Evolutionary conservation across 2,888 invertebrate genomes (phyloP).

Genomic region (Augiades crinisus): DNA sequence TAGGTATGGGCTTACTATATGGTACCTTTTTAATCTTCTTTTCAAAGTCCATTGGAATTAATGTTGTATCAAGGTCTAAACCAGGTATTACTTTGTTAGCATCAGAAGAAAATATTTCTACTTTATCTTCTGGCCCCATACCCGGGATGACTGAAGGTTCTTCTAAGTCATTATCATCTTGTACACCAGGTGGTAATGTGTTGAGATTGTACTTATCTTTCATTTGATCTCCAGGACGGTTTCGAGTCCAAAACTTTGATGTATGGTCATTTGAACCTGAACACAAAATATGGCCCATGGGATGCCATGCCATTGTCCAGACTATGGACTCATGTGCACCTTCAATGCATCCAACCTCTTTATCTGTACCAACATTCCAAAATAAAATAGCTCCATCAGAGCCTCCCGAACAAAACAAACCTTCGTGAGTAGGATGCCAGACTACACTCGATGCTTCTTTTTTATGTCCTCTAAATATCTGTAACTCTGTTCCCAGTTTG

Average conservation of each 20-base stretch:
- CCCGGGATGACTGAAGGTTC: conserved; percentile 94
- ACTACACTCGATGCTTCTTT: conserved; percentile 98
- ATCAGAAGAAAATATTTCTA: conserved; percentile 86
- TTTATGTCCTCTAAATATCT: conserved; percentile 99
- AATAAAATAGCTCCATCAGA: conserved; percentile 99
- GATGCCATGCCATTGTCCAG: conserved; percentile 99
- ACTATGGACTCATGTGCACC: conserved; percentile 99
- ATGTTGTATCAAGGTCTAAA: conserved; percentile 88
- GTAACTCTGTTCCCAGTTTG: conserved; percentile 96
- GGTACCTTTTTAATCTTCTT: conserved; percentile 93
- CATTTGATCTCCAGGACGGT: conserved; percentile 99
- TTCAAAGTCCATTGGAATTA: conserved; percentile 84
- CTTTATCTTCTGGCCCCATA: conserved; percentile 98
- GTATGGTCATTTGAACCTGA: conserved; percentile 99
- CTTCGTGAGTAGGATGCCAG: conserved; percentile 99
- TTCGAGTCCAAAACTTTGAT: conserved; percentile 99
- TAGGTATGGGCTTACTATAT: conserved; percentile 97
- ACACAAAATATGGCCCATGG: conserved; percentile 98
- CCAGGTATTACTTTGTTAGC: conserved; percentile 89
- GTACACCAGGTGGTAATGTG: conserved; percentile 90
- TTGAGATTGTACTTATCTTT: conserved; percentile 98
- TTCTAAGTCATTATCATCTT: conserved; percentile 81
- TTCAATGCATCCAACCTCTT: conserved; percentile 98
- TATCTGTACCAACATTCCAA: conserved; percentile 99
- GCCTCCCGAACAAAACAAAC: conserved; percentile 98